Evolutionary conservation across 2,113 vertebrate species (phyloP).

Genomic region (Pycnonotus jocosus): DNA sequence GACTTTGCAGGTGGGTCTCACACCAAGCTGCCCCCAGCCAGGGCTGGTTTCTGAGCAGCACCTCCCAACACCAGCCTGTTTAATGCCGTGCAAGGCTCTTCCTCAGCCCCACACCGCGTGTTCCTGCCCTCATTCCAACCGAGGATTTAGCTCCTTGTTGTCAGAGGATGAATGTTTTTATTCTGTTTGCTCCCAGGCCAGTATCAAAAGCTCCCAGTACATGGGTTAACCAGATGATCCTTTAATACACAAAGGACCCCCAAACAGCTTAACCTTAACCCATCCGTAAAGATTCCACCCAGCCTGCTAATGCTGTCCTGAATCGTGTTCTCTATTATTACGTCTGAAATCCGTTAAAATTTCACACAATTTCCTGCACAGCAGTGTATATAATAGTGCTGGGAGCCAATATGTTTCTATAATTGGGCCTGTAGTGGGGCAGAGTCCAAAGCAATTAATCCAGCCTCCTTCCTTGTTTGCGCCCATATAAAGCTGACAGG

Average conservation of each 20-base stretch:
- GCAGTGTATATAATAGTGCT: slow-evolving; percentile 92
- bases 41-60: neutral
- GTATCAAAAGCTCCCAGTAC: slow-evolving; percentile 59
- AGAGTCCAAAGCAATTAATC: slow-evolving; percentile 99
- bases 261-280: slow-evolving; percentile 75
- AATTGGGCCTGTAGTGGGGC: slow-evolving; percentile 98
- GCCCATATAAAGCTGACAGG: slow-evolving; percentile 91
- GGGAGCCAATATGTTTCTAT: slow-evolving; percentile 97
- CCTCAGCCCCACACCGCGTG: neutral
- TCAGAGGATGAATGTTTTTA: slow-evolving; percentile 57
- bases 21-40: neutral
- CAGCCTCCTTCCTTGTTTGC: slow-evolving; percentile 95
- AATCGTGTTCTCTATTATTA: slow-evolving; percentile 80
- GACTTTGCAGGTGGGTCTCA: neutral
- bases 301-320: slow-evolving; percentile 63
- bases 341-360: slow-evolving; percentile 90
- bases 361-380: slow-evolving; percentile 99
- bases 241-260: slow-evolving; percentile 73
- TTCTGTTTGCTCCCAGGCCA: slow-evolving; percentile 59
- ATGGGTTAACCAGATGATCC: slow-evolving; percentile 77
- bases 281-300: slow-evolving; percentile 59
- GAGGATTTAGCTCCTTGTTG: slow-evolving; percentile 60
- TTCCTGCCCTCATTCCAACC: neutral
- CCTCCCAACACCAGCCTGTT: neutral
- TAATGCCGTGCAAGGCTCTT: neutral